phyloP scores from a whole-genome alignment of 2,797 vertebrate genomes.

The Jordanella pulchra region DNA sequence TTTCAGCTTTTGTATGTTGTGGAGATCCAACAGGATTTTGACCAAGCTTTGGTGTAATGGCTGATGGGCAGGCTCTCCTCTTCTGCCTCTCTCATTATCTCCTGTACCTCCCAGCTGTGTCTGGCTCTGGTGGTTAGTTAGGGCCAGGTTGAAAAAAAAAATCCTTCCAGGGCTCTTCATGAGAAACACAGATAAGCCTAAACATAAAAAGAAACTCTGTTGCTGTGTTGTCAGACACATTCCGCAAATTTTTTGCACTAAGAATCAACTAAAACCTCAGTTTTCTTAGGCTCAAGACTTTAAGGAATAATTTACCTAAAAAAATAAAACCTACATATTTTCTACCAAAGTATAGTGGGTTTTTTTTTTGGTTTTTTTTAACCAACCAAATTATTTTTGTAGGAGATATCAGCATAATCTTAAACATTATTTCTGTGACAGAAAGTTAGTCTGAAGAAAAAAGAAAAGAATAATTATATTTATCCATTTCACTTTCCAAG shows the following conservation, averaged over 20 bases:
- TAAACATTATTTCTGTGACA: not conserved
- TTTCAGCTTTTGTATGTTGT: conserved; percentile 59
- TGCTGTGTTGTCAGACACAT: conserved; percentile 8
- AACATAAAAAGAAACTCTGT: conserved; percentile 32
- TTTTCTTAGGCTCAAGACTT: not conserved
- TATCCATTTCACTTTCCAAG: conserved; percentile 28
- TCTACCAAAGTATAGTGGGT: not conserved
- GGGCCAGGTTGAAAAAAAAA: conserved; percentile 40
- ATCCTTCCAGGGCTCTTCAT: conserved; percentile 43
- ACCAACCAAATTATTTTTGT: not conserved
- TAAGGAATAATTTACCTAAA: not conserved
- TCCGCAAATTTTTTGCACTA: conserved; percentile 10
- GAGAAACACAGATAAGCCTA: conserved; percentile 56
- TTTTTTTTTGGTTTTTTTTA: not conserved
- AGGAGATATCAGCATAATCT: not conserved
- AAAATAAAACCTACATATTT: not conserved
- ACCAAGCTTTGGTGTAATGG: conserved; percentile 34
- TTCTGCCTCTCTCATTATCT: conserved; percentile 55
- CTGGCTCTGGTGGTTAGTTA: conserved; percentile 48
- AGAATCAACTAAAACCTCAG: not conserved
- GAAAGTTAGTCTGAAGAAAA: not conserved
- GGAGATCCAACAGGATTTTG: conserved; percentile 39
- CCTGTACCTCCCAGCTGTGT: conserved; percentile 21
- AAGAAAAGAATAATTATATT: conserved; percentile 10
- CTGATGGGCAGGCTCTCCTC: conserved; percentile 57